Conservation (phyloP, 2,888 invertebrate genomes). For the Itoplectis maculator region DNA sequence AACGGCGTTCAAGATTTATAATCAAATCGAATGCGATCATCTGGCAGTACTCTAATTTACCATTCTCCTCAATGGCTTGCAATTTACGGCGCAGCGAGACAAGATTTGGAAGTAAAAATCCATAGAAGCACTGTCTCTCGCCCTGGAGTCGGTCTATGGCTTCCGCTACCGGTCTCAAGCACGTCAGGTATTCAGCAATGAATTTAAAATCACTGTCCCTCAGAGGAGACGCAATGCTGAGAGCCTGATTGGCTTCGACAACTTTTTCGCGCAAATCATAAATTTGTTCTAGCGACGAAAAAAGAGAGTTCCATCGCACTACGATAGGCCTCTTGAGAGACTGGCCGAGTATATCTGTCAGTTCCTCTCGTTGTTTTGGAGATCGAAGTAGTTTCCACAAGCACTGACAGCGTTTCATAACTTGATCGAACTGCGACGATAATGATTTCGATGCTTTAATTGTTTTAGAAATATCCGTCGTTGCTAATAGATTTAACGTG, state of each 20-base stretch:
- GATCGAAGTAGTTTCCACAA: constrained; percentile 27
- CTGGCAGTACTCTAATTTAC: constrained; percentile 12
- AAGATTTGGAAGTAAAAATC: constrained; percentile 21
- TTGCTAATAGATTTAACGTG: constrained; percentile 37
- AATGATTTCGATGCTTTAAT: constrained; percentile 2
- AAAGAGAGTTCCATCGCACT: constrained; percentile 40
- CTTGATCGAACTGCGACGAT: background rate
- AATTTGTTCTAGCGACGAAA: constrained; percentile 11
- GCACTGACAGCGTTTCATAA: constrained; percentile 4
- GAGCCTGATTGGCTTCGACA: background rate
- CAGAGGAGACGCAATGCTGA: background rate
- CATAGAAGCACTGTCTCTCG: constrained; percentile 10
- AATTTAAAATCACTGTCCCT: constrained; percentile 18
- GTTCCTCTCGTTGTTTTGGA: constrained; percentile 26
- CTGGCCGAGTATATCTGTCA: background rate
- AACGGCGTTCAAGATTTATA: constrained; percentile 8
- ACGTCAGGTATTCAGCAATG: constrained; percentile 20
- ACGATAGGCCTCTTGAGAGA: constrained; percentile 27
- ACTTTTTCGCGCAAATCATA: background rate
- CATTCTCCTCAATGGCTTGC: constrained; percentile 1
- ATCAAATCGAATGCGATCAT: constrained; percentile 19
- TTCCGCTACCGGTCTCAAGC: constrained; percentile 5
- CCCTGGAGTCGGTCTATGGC: constrained; percentile 9
- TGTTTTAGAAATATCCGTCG: constrained; percentile 25
- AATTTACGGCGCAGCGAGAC: constrained; percentile 15